These are phyloP conservation scores for Pelochelys cantorii DNA, from an alignment of 2,797 vertebrate species.

Conservation along the genomic window DNA sequence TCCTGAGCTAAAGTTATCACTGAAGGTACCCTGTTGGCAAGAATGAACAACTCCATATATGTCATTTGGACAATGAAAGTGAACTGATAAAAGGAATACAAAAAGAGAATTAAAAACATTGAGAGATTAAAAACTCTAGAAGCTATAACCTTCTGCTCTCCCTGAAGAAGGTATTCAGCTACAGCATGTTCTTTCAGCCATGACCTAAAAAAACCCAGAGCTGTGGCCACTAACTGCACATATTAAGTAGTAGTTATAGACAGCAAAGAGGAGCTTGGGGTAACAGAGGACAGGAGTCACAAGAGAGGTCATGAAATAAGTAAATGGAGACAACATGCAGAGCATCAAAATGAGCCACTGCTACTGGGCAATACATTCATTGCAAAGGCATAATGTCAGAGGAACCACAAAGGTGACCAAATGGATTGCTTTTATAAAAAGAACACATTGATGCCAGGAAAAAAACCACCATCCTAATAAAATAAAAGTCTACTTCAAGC, in stretches of 20 bases:
- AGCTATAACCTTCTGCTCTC: constrained; percentile 5
- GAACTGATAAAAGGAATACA: constrained; percentile 19
- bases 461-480: neutral
- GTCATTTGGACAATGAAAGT: neutral
- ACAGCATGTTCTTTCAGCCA: neutral
- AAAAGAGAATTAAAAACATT: neutral
- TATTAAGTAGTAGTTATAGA: neutral
- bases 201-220: constrained; percentile 30
- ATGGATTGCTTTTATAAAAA: neutral
- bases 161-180: constrained; percentile 18
- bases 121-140: neutral
- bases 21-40: neutral
- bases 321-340: neutral
- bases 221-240: neutral
- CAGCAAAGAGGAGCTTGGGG: constrained; percentile 43
- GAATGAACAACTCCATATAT: neutral
- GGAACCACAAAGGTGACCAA: constrained; percentile 37
- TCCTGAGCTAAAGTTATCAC: neutral
- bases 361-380: neutral
- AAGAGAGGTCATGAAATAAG: constrained; percentile 55
- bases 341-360: constrained; percentile 56
- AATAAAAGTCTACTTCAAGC: neutral
- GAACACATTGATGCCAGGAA: neutral
- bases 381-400: fast-evolving
- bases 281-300: constrained; percentile 28